phyloP scores from a whole-genome alignment of 53 echinoderm and acorn worm genomes.

The Mesocentrotus franciscanus region DNA sequence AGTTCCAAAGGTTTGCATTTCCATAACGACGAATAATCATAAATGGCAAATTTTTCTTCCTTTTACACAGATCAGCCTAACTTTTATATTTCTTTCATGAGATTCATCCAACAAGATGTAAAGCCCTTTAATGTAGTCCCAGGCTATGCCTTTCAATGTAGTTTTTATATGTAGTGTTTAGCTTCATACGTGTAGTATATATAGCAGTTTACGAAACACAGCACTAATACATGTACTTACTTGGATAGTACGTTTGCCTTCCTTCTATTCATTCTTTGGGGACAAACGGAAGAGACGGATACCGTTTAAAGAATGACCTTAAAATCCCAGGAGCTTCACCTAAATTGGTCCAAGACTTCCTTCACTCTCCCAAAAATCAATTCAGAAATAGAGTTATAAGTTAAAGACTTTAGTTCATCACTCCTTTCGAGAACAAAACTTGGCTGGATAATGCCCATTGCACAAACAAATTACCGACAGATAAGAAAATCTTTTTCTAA shows the following conservation, averaged over 20 bases:
- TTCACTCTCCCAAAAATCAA: background rate
- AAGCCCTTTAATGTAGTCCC: constrained; percentile 3
- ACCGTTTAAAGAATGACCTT: background rate
- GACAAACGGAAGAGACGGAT: background rate
- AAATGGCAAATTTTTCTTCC: background rate
- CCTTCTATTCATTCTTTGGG: background rate
- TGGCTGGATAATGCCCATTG: constrained; percentile 46
- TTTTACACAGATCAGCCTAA: background rate
- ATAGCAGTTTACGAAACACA: background rate
- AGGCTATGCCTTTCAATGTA: background rate
- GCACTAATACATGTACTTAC: background rate
- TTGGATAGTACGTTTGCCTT: background rate
- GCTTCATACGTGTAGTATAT: background rate
- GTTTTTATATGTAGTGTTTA: background rate
- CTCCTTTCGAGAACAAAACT: background rate
- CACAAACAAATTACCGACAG: constrained; percentile 9
- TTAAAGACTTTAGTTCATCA: background rate
- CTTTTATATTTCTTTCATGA: background rate
- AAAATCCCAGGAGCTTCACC: background rate
- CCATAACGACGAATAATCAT: background rate
- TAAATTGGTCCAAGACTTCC: background rate
- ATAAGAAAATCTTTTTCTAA: background rate
- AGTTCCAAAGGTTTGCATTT: background rate
- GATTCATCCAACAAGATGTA: background rate
- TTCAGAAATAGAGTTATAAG: background rate